Base-by-base conservation (phyloP, 2,113 vertebrate species). In the Bufo gargarizans region DNA sequence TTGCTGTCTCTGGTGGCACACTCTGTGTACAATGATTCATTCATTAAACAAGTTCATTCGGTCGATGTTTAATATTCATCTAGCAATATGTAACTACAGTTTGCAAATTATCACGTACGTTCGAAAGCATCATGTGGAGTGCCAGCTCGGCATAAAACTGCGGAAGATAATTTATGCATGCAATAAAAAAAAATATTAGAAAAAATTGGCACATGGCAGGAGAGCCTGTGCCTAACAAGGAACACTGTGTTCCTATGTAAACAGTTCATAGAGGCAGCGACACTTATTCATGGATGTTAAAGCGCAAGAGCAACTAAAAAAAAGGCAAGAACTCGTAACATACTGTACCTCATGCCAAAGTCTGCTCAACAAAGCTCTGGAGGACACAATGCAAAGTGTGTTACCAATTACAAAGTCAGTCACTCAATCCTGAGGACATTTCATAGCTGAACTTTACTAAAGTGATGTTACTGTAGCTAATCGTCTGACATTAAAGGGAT, bases 231-330 rank as follows among this genome's bases (percentile, higher is more conserved):
- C n/a, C 78, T 82, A 88, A 76, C 22, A 22, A 33, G 69, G 80
- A 83, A 88, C 87, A 88, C 22, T 77, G 82, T 83, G 87, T 88
- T 88, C 87, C 80, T 45, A 77, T 83, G 45, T 83, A 77, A 19
- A 55, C 19, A 58, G 19, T 59, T 82, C 65, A 49, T 10, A 58
- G 67, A 59, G 55, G 61, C 50, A 56, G 19, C 5, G 45, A 81
- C 59, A 74, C 49, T 56, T 80, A 7, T 49, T 77, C 43, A 77
- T 72, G 49, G 22, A 71, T 56, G 77, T 79, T 56, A 45, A 76
- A 63, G 59, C 3, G 2, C 6, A 74, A 74, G 11, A 74, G 33
- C 67, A 2, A 79, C 50, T 22, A 74, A 67, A 79, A 33, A 33
- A 33, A 33, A 65, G 69, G 58, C 72, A 77, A 77, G 9, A 49